Evolutionary conservation across 1,140 invertebrate species (phyloP), one percentile per base, ranked within the genome.

Genomic region (Glomeris maerens): DNA sequence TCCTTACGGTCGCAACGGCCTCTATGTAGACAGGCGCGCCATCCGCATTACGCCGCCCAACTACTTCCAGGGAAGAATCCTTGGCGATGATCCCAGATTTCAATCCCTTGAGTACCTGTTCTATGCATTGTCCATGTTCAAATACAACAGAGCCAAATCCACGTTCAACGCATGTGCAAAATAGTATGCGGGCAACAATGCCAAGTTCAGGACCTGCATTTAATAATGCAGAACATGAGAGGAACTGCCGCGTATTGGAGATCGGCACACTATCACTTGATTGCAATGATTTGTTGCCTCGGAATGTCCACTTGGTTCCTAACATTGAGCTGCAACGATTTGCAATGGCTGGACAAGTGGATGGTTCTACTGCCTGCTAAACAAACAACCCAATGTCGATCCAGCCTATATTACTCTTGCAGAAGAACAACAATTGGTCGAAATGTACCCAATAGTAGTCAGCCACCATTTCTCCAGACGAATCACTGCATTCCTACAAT

Each of bases 51-150:
- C 58, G 36, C 49, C 62, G 5, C 55, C 69, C n/a, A 65, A 67
- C 48, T 68, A 68, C 53, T 68, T 47, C 58, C 63, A 68, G 50
- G 58, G 44, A 14, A 54, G 64, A 56, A 62, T 68, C 51, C 46
- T 67, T 41, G 57, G 63, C 39, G 56, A 10, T 48, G 63, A 65
- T 22, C 55, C 49, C 41, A 50, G 63, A 55, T 68, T 69, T 61
- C 61, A 65, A 50, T 44, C 59, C 20, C 61, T 60, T 49, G 62
- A 64, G 41, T 68, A 68, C 54, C 57, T 68, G 2, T 68, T 70
- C 45, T 70, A 64, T 55, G 65, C 66, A 27, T 44, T 67, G 49
- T 68, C 63, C 14, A 40, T 29, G 14, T 27, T 51, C 10, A 53
- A 56, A 25, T 41, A 55, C 7, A 13, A 45, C 25, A 22, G 26